Percentiles rank a stretch among this genome's conserved stretches.
Evolutionary conservation across 1,140 invertebrate species (phyloP).

Genomic region (Pachyrhynchus sulphureomaculatus): DNA sequence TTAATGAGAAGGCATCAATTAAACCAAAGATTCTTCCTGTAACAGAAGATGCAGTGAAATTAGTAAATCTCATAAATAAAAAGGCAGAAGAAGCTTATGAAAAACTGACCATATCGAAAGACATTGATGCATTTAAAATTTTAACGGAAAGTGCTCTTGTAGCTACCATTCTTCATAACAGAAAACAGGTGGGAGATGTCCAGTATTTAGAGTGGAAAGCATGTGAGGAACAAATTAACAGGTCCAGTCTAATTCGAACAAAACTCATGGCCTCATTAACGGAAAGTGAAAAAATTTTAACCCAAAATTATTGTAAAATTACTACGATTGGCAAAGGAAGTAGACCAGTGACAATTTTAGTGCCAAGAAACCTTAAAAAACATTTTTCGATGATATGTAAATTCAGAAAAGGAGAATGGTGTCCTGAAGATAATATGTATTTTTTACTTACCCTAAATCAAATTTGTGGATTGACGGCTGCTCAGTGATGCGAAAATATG

Average conservation of each 20-base stretch:
- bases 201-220: constrained; percentile 20
- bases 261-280: constrained; percentile 6
- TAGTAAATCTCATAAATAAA: constrained; percentile 12
- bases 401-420: constrained; percentile 9
- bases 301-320: constrained; percentile 24
- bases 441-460: constrained; percentile 23
- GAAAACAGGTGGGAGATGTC: constrained; percentile 23
- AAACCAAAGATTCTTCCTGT: constrained; percentile 26
- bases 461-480: constrained; percentile 16
- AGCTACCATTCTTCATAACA: constrained; percentile 20
- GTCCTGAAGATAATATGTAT: constrained; percentile 8
- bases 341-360: constrained; percentile 21
- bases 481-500: constrained; percentile 4
- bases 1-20: constrained; percentile 21
- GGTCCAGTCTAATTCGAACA: neutral
- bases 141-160: constrained; percentile 16
- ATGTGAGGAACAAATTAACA: constrained; percentile 9
- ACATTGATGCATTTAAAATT: constrained; percentile 1
- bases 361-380: constrained; percentile 20
- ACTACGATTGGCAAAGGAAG: constrained; percentile 22
- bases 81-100: constrained; percentile 4
- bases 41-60: constrained; percentile 30
- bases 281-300: constrained; percentile 20
- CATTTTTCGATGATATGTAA: constrained; percentile 7
- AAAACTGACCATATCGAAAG: neutral